Conservation (phyloP, 2,113 vertebrate genomes). For the Limanda limanda region DNA sequence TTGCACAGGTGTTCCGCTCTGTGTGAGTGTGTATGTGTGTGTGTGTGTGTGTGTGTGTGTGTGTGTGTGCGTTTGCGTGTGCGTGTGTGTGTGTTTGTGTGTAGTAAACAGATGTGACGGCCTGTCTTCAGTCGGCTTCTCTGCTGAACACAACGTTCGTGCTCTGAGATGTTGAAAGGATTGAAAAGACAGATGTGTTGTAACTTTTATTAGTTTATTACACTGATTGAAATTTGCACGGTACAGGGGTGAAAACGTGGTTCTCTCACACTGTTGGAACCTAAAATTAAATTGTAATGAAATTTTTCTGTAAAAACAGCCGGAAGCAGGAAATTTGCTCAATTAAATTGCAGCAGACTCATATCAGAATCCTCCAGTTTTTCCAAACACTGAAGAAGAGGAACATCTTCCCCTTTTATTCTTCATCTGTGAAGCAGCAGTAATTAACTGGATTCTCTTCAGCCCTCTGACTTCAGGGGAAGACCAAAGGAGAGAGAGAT, state of each 20-base stretch:
- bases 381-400: background rate
- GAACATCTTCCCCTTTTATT: conserved; percentile 7
- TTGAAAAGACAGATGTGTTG: background rate
- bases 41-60: too few relatives aligned
- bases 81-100: too few relatives aligned
- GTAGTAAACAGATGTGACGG: background rate
- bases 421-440: conserved; percentile 14
- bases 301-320: too few relatives aligned
- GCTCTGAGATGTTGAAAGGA: background rate
- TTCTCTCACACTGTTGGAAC: too few relatives aligned
- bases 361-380: background rate
- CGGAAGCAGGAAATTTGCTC: too few relatives aligned
- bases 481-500: conserved; percentile 28
- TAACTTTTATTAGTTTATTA: background rate
- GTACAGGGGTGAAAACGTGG: too few relatives aligned
- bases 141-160: background rate
- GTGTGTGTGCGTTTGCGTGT: too few relatives aligned
- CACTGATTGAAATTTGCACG: background rate
- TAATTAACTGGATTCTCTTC: conserved; percentile 48
- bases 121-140: conserved; percentile 3
- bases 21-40: too few relatives aligned
- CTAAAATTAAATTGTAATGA: too few relatives aligned
- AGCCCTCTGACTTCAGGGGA: conserved; percentile 41
- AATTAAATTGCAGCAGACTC: background rate
- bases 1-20: too few relatives aligned